Conservation (phyloP, 2,113 vertebrate genomes). For the Hystrix brachyura region DNA sequence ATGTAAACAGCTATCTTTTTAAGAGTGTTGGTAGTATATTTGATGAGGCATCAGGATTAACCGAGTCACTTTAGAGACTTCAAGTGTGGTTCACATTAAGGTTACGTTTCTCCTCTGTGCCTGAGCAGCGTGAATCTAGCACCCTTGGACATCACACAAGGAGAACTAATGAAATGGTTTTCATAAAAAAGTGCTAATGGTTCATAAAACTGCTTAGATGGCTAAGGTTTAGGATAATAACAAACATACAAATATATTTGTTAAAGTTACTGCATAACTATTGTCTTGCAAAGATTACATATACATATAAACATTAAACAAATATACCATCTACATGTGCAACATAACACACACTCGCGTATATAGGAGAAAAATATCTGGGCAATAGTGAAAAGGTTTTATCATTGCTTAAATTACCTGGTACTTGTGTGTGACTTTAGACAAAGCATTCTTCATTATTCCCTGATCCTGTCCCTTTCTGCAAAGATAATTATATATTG, state of each 20-base stretch:
- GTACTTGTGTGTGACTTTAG: not conserved
- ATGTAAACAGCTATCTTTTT: not conserved
- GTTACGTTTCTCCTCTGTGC: not conserved
- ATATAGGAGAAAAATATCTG: not conserved
- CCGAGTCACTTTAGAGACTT: not conserved
- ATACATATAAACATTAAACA: not conserved
- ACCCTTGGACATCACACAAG: not conserved
- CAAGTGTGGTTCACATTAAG: not conserved
- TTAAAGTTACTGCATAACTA: not conserved
- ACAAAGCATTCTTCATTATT: constrained; percentile 1
- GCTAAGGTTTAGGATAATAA: not conserved
- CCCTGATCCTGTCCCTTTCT: not conserved
- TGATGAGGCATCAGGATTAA: not conserved
- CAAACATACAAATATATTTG: not conserved
- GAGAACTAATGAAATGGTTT: not conserved
- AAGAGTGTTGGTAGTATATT: not conserved
- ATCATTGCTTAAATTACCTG: not conserved
- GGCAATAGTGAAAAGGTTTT: not conserved
- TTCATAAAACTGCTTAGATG: not conserved
- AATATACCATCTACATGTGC: not conserved
- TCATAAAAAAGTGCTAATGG: not conserved
- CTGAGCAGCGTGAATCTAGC: not conserved
- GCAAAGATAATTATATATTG: constrained; percentile 22
- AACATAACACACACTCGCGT: not conserved
- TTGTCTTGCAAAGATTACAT: not conserved